phyloP scores from a whole-genome alignment of 2,888 invertebrate genomes.

The Boloria selene region DNA sequence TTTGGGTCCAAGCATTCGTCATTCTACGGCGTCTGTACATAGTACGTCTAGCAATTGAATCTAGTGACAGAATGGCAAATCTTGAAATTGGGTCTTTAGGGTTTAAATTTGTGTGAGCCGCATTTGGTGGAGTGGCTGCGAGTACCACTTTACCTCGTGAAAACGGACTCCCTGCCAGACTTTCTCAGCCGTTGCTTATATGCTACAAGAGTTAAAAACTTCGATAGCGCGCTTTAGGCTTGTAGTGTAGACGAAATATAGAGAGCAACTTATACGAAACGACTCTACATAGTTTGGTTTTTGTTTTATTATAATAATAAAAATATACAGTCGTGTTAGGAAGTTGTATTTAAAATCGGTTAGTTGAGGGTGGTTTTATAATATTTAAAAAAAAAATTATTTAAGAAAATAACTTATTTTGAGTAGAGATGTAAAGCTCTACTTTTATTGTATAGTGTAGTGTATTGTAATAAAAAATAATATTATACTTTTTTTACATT shows the following conservation, averaged over 20 bases:
- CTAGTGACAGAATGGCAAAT: slow-evolving; percentile 78
- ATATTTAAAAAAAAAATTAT: no score
- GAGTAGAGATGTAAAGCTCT: no score
- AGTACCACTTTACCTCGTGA: slow-evolving; percentile 63
- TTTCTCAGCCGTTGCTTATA: slow-evolving; percentile 45
- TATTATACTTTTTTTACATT: no score
- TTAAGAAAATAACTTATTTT: no score
- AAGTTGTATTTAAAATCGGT: no score
- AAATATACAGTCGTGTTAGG: no score
- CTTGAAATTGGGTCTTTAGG: slow-evolving; percentile 60
- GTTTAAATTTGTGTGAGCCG: slow-evolving; percentile 56
- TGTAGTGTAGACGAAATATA: slow-evolving; percentile 9
- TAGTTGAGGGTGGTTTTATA: no score
- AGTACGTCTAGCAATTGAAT: slow-evolving; percentile 72
- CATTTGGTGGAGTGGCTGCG: slow-evolving; percentile 57
- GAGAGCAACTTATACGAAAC: not conserved
- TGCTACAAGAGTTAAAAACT: slow-evolving; percentile 48
- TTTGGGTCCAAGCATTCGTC: slow-evolving; percentile 72
- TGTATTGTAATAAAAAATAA: no score
- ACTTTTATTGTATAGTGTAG: no score
- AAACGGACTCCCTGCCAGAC: slow-evolving; percentile 64
- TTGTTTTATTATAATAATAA: no score
- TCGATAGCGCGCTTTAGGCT: slow-evolving; percentile 53
- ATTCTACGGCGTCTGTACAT: slow-evolving; percentile 64
- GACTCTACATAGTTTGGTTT: no score